Base-by-base conservation (phyloP, 2,888 invertebrate genomes). In the Rhogogaster chlorosoma region DNA sequence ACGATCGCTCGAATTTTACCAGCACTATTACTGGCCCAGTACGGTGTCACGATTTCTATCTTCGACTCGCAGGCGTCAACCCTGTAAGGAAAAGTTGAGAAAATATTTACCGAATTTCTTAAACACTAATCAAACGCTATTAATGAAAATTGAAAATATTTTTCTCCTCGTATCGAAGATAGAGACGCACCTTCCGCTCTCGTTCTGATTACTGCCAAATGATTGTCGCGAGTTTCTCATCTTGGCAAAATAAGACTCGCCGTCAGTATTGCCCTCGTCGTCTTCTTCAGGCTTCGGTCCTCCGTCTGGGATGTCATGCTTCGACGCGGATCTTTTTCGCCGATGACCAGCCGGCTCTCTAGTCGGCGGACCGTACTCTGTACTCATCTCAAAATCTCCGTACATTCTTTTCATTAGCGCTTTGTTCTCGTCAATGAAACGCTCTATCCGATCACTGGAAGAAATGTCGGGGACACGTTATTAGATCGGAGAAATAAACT, bases 341-440 rank as follows among this genome's bases (percentile, higher is more conserved):
- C 91, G 89, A 64, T 90, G 89, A 42, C 90, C 89, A 83, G 88
- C 89, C 4, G 89, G 88, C 57, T 93, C 92, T 45, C 89, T 89
- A 9, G 95, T 94, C 57, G 95, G 95, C 10, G 95, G 94, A 2
- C 94, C 94, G 85, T 94, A 94, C 87, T 94, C 95, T 87, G 94
- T 94, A 90, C 91, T 95, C 95, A 96, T 95, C 88, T 96, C 95
- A 92, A 98, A 98, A 89, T 98, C 98, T 0, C 98, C 98, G 92
- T 98, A 98, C 98, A 98, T 98, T 86, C 98, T 95, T 92, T 97
- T 97, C 95, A 98, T 98, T 88, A 98, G 93, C 84, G 98, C 98
- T 93, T 98, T 98, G 93, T 98, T 98, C 93, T 98, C 98, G 91
- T 98, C 98, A 91, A 98, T 98, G 94, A 98, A 98, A 87, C 95